Conservation (phyloP, 1,140 invertebrate genomes). For the Pogonomyrmex barbatus region DNA sequence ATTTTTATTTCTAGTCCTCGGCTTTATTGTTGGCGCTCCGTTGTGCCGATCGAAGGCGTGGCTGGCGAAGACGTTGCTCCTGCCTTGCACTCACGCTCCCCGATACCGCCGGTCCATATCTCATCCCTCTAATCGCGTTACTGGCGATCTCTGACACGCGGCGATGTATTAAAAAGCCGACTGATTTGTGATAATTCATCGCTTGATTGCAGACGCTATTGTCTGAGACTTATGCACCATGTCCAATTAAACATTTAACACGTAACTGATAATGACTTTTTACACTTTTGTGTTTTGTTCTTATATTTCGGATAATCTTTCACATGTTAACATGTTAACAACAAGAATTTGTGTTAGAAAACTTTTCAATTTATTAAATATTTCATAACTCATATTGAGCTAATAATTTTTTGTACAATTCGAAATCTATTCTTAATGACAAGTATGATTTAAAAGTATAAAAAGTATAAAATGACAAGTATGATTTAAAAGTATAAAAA, state of each 20-base stretch:
- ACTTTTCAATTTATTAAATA: background rate
- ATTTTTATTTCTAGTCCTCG: conserved; percentile 49
- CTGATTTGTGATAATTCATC: conserved; percentile 55
- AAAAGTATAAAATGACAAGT: background rate
- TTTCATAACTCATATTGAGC: background rate
- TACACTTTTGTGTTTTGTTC: background rate
- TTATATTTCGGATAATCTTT: too few relatives aligned
- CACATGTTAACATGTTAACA: too few relatives aligned
- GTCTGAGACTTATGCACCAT: conserved; percentile 18
- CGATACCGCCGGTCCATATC: conserved; percentile 18
- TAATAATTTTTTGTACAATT: background rate
- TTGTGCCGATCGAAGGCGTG: conserved; percentile 63
- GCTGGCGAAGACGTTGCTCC: conserved; percentile 53
- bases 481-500: background rate
- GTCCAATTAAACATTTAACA: background rate
- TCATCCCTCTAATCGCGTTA: conserved; percentile 37
- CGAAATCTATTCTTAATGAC: background rate
- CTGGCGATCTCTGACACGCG: conserved; percentile 28
- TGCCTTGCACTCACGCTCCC: conserved; percentile 40
- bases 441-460: background rate
- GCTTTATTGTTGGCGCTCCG: conserved; percentile 53
- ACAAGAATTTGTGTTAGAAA: background rate
- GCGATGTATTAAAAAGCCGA: conserved; percentile 26
- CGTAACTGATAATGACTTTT: background rate
- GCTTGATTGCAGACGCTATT: conserved; percentile 27